These are phyloP conservation scores for Himantopus leucocephalus DNA, from an alignment of 2,113 vertebrate genomes.

Conservation along the genomic window DNA sequence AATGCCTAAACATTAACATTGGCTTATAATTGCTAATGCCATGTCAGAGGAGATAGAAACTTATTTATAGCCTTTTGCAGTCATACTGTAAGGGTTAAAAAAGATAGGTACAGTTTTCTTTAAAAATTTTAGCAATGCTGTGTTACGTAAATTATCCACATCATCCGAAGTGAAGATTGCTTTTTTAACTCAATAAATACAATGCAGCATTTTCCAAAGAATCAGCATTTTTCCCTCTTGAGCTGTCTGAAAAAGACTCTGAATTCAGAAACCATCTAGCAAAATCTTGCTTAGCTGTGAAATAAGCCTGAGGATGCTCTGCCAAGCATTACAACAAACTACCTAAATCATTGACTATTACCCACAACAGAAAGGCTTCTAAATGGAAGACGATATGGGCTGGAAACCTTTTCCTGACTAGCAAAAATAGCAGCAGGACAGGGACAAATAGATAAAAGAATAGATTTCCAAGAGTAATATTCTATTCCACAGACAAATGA, in stretches of 20 bases:
- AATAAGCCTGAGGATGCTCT: constrained; percentile 71
- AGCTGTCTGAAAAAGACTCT: constrained; percentile 65
- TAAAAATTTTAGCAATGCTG: not conserved
- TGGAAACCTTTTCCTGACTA: constrained; percentile 59
- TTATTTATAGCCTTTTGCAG: not conserved
- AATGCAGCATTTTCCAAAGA: constrained; percentile 53
- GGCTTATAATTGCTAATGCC: not conserved
- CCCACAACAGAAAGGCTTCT: constrained; percentile 66
- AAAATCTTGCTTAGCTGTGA: constrained; percentile 78
- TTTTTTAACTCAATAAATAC: constrained; percentile 37
- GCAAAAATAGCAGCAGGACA: constrained; percentile 40
- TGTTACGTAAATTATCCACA: not conserved
- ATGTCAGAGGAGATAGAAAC: not conserved
- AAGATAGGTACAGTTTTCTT: not conserved
- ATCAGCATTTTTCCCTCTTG: constrained; percentile 69
- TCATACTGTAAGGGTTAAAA: not conserved
- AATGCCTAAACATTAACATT: not conserved
- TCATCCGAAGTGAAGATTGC: not conserved
- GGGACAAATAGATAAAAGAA: constrained; percentile 26
- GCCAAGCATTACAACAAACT: constrained; percentile 63
- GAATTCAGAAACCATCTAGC: constrained; percentile 71
- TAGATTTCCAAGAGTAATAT: not conserved
- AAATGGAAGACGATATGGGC: constrained; percentile 63
- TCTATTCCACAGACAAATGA: not conserved
- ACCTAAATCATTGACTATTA: constrained; percentile 73